Base-by-base conservation (phyloP, 2,888 invertebrate species). In the Acrobasis suavella region DNA sequence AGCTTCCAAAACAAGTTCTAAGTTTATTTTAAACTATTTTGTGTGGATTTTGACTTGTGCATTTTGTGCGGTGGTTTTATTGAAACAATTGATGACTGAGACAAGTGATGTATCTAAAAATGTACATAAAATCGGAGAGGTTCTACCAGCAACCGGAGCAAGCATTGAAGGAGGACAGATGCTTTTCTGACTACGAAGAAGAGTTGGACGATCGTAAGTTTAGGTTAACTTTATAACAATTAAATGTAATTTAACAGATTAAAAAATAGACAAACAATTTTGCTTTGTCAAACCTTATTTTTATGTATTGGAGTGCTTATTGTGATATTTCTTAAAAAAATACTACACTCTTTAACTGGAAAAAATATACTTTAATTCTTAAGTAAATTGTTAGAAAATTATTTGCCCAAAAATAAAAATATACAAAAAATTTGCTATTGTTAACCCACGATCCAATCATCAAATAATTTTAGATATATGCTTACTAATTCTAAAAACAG, bases 71-170 rank as follows among this genome's bases (percentile, higher is more conserved):
- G 50, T 51, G 59, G 15, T 38, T 37, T 32, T 50, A 17, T 32
- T 32, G n/a, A 38, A 54, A 46, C 46, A 46, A 46, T 46, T 55
- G 3, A 17, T 54, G 66, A 64, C 60, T 69, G 63, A 17, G 67
- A 59, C 62, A 65, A 77, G 87, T 80, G 76, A 89, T 91, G 91
- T 90, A 86, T 83, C 74, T 90, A 37, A 89, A 90, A 81, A 91
- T 91, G 90, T 90, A 89, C 71, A 90, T 90, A 63, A 90, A 91
- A 78, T 86, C 91, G 65, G 91, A 91, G 71, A 80, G 89, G 74
- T 91, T 91, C 64, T 91, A 89, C 68, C 89, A 87, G 72, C 85
- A 86, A 69, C 86, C 87, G 46, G 86, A 88, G 62, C 87, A 85
- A 75, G 67, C 75, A n/a, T 74, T 86, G 65, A 87, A 87, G 67